These are phyloP conservation scores for Peromyscus melanophrys DNA, from an alignment of 2,797 vertebrate genomes.

Conservation along the genomic window DNA sequence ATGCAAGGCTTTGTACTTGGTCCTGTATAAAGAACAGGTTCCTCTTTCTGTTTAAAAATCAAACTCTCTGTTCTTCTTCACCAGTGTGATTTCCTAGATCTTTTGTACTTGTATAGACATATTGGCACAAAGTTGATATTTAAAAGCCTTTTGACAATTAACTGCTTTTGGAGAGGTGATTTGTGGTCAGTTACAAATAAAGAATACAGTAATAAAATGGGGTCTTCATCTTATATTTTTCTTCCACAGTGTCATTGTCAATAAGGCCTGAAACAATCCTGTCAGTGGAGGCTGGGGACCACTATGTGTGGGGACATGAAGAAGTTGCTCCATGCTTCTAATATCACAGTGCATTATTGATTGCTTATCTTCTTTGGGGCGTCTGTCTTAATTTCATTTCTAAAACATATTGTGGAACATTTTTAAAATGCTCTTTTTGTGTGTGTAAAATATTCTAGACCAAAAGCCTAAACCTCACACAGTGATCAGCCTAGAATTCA, in stretches of 20 bases:
- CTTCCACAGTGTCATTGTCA: neutral
- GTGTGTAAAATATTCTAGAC: slow-evolving; percentile 51
- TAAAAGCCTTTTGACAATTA: slow-evolving; percentile 89
- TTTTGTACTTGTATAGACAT: neutral
- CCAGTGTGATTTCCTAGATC: neutral
- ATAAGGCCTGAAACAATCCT: neutral
- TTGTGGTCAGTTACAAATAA: neutral
- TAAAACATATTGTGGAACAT: neutral
- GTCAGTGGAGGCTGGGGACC: neutral
- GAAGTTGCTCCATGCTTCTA: neutral
- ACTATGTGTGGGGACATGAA: neutral
- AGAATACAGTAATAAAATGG: neutral
- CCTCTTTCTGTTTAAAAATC: neutral
- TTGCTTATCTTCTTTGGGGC: neutral
- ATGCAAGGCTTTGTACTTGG: neutral
- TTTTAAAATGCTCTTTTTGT: neutral
- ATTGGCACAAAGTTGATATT: neutral
- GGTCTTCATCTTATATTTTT: neutral
- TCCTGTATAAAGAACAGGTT: neutral
- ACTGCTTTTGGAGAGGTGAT: slow-evolving; percentile 27
- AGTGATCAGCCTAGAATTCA: slow-evolving; percentile 61
- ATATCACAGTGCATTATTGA: neutral
- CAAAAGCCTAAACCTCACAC: neutral
- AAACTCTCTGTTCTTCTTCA: slow-evolving; percentile 1
- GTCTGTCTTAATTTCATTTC: neutral